Conservation (phyloP, 2,113 vertebrate species). For the Tangachromis dhanisi region DNA sequence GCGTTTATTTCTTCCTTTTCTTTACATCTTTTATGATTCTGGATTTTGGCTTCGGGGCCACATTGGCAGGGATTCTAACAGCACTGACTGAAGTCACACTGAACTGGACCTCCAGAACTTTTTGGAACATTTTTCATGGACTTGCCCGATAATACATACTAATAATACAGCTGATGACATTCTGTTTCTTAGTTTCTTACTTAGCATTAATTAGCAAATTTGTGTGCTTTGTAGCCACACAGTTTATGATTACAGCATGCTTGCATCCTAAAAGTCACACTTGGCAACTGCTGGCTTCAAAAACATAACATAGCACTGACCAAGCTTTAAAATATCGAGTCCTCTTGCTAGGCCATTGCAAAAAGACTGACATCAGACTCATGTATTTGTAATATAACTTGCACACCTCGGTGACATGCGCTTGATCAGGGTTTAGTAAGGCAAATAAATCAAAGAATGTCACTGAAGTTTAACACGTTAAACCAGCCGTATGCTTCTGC, state of each 20-base stretch:
- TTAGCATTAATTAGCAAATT: background rate
- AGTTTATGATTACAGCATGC: background rate
- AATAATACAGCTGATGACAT: background rate
- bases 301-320: background rate
- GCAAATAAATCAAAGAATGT: background rate
- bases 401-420: background rate
- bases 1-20: background rate
- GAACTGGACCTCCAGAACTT: background rate
- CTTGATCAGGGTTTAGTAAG: background rate
- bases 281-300: background rate
- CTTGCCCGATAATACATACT: accelerated
- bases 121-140: background rate
- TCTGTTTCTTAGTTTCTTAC: background rate
- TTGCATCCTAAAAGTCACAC: background rate
- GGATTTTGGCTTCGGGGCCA: background rate
- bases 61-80: background rate
- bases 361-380: background rate
- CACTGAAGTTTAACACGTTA: background rate
- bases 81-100: background rate
- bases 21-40: background rate
- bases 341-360: background rate
- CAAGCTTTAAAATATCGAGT: background rate
- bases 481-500: background rate
- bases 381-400: background rate
- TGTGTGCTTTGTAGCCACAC: background rate